phyloP scores from a whole-genome alignment of 2,888 invertebrate species.

The Melinaea menophilus region DNA sequence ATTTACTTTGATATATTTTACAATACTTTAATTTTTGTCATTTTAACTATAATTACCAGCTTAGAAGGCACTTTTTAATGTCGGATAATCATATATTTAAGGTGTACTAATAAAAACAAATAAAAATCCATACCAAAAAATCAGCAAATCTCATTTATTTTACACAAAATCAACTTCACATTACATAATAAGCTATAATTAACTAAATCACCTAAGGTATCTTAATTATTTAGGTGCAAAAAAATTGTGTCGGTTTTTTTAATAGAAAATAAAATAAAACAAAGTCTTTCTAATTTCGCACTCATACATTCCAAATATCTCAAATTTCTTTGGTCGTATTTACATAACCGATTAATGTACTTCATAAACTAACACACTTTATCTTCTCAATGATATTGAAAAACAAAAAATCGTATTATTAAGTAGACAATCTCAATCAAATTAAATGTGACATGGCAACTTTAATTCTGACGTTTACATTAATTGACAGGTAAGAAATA shows the following conservation, averaged over 20 bases:
- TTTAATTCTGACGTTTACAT: too few relatives aligned
- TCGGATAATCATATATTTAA: neutral
- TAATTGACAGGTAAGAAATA: too few relatives aligned
- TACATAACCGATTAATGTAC: conserved; percentile 43
- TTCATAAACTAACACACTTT: conserved; percentile 23
- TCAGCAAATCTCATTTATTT: conserved; percentile 24
- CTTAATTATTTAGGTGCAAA: conserved; percentile 1
- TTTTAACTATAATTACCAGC: too few relatives aligned
- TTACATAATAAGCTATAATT: conserved; percentile 21
- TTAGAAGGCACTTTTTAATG: too few relatives aligned
- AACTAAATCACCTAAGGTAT: conserved; percentile 21
- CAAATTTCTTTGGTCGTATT: conserved; percentile 64
- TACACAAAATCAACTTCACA: conserved; percentile 21
- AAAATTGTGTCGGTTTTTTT: conserved; percentile 10
- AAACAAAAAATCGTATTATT: neutral
- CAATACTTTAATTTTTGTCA: too few relatives aligned
- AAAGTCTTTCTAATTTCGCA: conserved; percentile 5
- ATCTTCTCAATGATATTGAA: conserved; percentile 9
- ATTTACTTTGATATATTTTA: too few relatives aligned
- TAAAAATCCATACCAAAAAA: neutral
- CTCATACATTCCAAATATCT: conserved; percentile 16
- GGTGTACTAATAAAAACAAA: neutral
- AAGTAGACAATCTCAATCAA: neutral
- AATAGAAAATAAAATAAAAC: conserved; percentile 13
- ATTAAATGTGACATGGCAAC: too few relatives aligned